phyloP scores from a whole-genome alignment of 2,888 invertebrate genomes.

The Coleophora deauratella region DNA sequence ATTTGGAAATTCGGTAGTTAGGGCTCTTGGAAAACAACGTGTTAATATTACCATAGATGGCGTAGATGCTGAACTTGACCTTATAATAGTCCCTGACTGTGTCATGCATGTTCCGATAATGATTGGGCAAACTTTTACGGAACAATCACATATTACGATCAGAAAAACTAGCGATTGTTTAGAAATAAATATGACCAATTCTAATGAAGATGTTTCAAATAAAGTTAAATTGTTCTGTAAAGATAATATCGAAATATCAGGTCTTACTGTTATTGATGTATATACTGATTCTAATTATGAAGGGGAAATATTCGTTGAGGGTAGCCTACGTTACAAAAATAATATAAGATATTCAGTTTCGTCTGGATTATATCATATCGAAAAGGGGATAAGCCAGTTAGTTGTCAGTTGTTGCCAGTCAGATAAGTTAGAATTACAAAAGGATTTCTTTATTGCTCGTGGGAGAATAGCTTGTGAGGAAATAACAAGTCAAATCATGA shows the following conservation, averaged over 20 bases:
- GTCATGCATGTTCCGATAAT: constrained; percentile 5
- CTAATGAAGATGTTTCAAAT: neutral
- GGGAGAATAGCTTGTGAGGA: neutral
- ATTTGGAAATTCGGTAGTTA: constrained; percentile 8
- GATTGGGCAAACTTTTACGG: constrained; percentile 10
- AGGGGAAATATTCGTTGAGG: neutral
- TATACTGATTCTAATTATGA: neutral
- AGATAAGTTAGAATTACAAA: neutral
- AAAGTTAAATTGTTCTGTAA: constrained; percentile 5
- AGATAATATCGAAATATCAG: neutral
- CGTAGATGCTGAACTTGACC: constrained; percentile 1
- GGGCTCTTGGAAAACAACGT: constrained; percentile 1
- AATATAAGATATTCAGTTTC: neutral
- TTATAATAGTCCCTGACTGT: constrained; percentile 7
- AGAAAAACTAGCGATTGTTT: constrained; percentile 5
- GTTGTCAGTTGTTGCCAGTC: neutral
- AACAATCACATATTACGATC: constrained; percentile 7
- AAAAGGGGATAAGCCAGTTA: neutral
- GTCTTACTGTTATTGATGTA: neutral
- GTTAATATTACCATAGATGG: constrained; percentile 4
- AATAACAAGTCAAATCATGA: neutral
- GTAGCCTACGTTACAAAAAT: neutral
- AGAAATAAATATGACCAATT: neutral
- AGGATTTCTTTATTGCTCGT: neutral
- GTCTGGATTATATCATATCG: neutral